phyloP scores from a whole-genome alignment of 1,140 invertebrate species.

The Bathynomus jamesi region DNA sequence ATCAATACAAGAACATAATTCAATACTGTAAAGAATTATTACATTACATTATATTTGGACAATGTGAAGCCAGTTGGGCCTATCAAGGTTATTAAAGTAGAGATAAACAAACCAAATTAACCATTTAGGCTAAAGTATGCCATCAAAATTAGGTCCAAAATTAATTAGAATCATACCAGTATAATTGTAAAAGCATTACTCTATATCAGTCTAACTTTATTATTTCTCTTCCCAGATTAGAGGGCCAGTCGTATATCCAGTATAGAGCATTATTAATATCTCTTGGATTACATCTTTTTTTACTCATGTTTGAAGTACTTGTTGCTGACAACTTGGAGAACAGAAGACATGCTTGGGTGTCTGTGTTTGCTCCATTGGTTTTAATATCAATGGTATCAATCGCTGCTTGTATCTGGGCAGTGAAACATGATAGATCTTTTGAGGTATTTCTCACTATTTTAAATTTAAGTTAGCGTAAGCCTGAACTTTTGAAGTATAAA shows the following conservation, averaged over 20 bases:
- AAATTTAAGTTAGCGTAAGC: neutral
- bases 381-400: conserved; percentile 94
- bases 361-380: conserved; percentile 92
- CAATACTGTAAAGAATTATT: too few relatives aligned
- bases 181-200: too few relatives aligned
- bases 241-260: conserved; percentile 91
- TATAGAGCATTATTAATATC: conserved; percentile 96
- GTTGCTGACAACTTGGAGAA: conserved; percentile 91
- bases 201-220: too few relatives aligned
- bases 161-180: too few relatives aligned
- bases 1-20: too few relatives aligned
- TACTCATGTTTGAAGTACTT: conserved; percentile 92
- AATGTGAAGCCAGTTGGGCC: too few relatives aligned
- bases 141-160: too few relatives aligned
- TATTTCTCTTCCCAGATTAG: conserved; percentile 57
- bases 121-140: too few relatives aligned
- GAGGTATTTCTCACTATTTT: conserved; percentile 63
- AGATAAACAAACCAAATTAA: too few relatives aligned
- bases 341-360: conserved; percentile 81
- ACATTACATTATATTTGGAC: too few relatives aligned
- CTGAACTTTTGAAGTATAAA: conserved; percentile 4
- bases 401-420: conserved; percentile 93
- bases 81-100: too few relatives aligned
- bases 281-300: conserved; percentile 80
- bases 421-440: conserved; percentile 93